These are phyloP conservation scores for Dione vanillae DNA, from an alignment of 2,888 invertebrate genomes.

Conservation along the genomic window DNA sequence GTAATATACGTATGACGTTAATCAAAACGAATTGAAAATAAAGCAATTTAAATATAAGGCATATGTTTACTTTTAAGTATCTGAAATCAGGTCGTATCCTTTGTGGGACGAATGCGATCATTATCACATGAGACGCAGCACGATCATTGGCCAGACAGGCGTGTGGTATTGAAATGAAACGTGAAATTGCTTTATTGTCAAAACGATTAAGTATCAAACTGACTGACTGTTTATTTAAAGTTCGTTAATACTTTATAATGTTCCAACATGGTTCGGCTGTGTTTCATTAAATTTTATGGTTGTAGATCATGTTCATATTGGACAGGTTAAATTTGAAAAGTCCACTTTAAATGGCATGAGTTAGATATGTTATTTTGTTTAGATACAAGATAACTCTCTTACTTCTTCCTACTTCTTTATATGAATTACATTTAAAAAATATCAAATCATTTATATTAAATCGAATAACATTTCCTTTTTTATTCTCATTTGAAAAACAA, in stretches of 20 bases:
- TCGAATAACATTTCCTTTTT: no score
- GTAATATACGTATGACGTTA: background rate
- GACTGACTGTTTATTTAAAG: conserved; percentile 36
- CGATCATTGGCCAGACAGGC: conserved; percentile 40
- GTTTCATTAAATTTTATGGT: background rate
- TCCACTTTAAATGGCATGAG: no score
- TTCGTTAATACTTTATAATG: conserved; percentile 18
- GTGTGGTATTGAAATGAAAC: conserved; percentile 45
- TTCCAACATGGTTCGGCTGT: no score
- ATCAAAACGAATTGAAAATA: background rate
- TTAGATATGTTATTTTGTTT: no score
- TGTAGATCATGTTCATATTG: background rate
- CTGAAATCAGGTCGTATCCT: conserved; percentile 31
- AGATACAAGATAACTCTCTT: no score
- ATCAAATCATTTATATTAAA: no score
- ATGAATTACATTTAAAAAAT: no score
- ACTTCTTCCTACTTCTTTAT: no score
- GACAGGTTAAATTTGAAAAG: no score
- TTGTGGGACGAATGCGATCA: conserved; percentile 40
- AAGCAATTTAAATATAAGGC: background rate
- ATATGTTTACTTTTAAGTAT: conserved; percentile 18
- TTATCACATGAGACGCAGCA: conserved; percentile 42
- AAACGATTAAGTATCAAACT: conserved; percentile 40
- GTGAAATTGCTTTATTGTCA: conserved; percentile 45
- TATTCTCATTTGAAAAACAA: no score